Base-by-base conservation (phyloP, 2,113 vertebrate genomes). In the Chaetops frenatus region DNA sequence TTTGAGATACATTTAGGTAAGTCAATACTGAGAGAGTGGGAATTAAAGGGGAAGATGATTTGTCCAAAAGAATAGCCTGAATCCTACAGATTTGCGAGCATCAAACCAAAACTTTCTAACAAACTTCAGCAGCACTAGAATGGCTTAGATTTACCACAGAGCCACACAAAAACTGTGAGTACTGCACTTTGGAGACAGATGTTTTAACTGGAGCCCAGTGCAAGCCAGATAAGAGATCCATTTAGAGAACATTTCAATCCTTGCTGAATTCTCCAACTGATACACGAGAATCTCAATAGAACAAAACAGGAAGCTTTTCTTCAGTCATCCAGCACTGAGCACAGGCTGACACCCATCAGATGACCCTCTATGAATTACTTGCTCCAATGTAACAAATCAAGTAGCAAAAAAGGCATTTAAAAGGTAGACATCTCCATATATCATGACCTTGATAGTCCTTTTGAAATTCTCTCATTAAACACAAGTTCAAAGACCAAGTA, bases 301-400 rank as follows among this genome's bases (percentile, higher is more conserved):
- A 88, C 57, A 93, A 95, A 93, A 93, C 82, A 95, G 90, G 78
- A 93, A 93, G 88, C 74, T 93, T 92, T 94, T 86, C 56, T 91
- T 94, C 91, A 89, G 62, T 38, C 56, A 86, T 44, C 51, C 44
- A 51, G 86, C 27, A 67, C 80, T 47, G 22, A 92, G 82, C 86
- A 93, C 62, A 51, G 82, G 62, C 95, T 95, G 91, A 86, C 95
- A 94, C 56, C 19, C 60, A 56, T 78, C 72, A 92, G 67, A 90
- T 81, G 76, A 90, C 54, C 60, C 47, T 62, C 45, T 53, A 7
- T 56, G 62, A 92, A 94, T 50, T 22, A 28, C 40, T 69, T 67
- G 42, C 47, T 88, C 82, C 76, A 83, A 3, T 12, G 5, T 47
- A 93, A 85, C 40, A 61, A 57, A 82, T 36, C n/a, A 88, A 92